Base-by-base conservation (phyloP, 2,797 vertebrate genomes). In the Megaceryle alcyon region DNA sequence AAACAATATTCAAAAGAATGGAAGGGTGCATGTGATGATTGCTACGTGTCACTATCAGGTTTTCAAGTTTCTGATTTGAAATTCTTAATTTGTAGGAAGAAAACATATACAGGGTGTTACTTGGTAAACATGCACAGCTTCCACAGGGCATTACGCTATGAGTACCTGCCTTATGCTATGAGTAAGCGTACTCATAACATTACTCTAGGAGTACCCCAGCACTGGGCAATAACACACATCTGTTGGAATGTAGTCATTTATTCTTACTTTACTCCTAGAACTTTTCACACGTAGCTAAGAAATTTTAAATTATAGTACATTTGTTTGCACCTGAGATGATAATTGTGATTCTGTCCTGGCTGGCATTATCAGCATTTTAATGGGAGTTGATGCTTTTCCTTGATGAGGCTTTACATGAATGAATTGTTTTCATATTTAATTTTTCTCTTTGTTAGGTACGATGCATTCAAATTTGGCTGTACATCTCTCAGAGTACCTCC, bases 401-500 rank as follows among this genome's bases (percentile, higher is more conserved):
- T 86, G 51, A 44, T 80, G 16, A 3, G 26, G 31, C 68, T 82
- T 25, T 85, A 88, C 86, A 86, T 51, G 33, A 86, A 59, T 53
- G 2, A 69, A 70, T 80, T 18, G 14, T 69, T 46, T 75, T 82
- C 39, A 49, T 86, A 37, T 94, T 86, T 82, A 33, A 60, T 92
- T 90, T 75, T 86, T 86, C 93, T 94, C 96, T 94, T 92, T 98
- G 96, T 94, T 97, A 99, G 99, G 80, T 97, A 97, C 4, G 99
- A 99, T 96, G 99, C 99, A 94, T 99, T 99, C 95, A 99, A 98
- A 98, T 99, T 99, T 79, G 99, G 99, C 96, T 99, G 99, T 97
- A 98, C 99, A 18, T 99, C 99, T 91, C 98, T 99, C 91, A 97
- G 98, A 95, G 98, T 99, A 81, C 98, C 99, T 96, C 99, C 99